phyloP scores from a whole-genome alignment of 92 coral and sea anemone species.

The Umimayanthus chanpuru region DNA sequence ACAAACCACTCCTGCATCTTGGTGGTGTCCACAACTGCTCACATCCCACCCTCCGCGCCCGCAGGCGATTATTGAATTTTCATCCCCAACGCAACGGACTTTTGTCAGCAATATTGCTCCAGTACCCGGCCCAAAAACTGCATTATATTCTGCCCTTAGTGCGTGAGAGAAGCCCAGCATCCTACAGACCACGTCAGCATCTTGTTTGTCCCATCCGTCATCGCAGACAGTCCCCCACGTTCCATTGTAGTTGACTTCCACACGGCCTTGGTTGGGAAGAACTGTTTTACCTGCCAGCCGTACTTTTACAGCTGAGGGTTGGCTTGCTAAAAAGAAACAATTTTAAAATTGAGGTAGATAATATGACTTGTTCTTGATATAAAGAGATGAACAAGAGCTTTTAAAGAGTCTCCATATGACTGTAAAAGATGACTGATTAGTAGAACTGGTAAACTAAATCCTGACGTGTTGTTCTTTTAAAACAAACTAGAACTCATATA shows the following conservation, averaged over 20 bases:
- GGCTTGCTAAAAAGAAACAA: not conserved
- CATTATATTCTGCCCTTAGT: conserved; percentile 33
- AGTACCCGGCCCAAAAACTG: conserved; percentile 44
- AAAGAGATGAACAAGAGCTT: no score
- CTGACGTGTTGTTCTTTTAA: no score
- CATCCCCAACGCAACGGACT: conserved; percentile 45
- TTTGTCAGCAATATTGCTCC: conserved; percentile 31
- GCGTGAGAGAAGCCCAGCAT: conserved; percentile 46
- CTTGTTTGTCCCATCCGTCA: conserved; percentile 47
- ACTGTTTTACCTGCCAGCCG: conserved; percentile 46
- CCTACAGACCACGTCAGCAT: conserved; percentile 56
- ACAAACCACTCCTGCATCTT: no score
- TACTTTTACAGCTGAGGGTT: not conserved
- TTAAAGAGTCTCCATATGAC: no score
- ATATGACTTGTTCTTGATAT: no score
- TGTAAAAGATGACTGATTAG: no score
- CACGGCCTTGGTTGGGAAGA: conserved; percentile 50
- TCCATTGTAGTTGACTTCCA: conserved; percentile 34
- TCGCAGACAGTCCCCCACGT: conserved; percentile 46
- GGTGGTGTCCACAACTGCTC: no score
- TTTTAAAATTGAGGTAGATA: no score
- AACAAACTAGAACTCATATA: no score
- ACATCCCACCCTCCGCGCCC: no score
- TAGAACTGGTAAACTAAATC: no score
- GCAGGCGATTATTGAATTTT: not conserved